A percentile compares a stretch with the other conserved stretches of the same genome.
Conservation (phyloP, 2,888 invertebrate species). For the Orthosia cruda region DNA sequence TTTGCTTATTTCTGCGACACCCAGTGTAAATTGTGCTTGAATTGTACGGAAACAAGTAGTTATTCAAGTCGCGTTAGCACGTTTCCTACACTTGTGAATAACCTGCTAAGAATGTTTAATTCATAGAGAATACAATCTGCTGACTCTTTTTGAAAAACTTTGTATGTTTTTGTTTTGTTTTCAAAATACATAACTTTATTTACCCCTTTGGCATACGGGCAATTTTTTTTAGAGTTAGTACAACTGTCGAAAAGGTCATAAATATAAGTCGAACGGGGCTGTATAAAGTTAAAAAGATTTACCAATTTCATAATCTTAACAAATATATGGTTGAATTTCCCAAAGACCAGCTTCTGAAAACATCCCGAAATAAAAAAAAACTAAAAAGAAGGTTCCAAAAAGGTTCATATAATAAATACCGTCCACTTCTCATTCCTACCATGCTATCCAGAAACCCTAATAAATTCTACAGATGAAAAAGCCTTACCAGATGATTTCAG, state of each 20-base stretch:
- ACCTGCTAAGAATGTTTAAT: constrained; percentile 63
- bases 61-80: constrained; percentile 63
- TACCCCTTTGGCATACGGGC: too few relatives aligned
- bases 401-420: constrained; percentile 61
- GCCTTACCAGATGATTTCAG: constrained; percentile 57
- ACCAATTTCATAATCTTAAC: not conserved
- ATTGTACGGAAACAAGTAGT: constrained; percentile 68
- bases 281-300: not conserved
- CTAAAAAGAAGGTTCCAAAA: constrained; percentile 46
- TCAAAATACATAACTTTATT: too few relatives aligned
- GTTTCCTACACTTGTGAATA: constrained; percentile 65
- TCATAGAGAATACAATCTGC: constrained; percentile 48
- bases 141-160: constrained; percentile 47
- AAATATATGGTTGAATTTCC: not conserved
- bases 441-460: constrained; percentile 58
- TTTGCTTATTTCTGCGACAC: constrained; percentile 64
- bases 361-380: constrained; percentile 21
- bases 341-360: constrained; percentile 7
- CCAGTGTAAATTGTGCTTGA: constrained; percentile 63
- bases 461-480: constrained; percentile 66
- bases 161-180: constrained; percentile 16
- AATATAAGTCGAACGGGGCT: not conserved
- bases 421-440: constrained; percentile 60
- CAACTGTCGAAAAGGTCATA: too few relatives aligned
- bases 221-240: too few relatives aligned